Evolutionary conservation across 64 coral and sea anemone genomes (phyloP), one percentile per base, ranked within the genome.

Genomic region (Montipora efflorescens): DNA sequence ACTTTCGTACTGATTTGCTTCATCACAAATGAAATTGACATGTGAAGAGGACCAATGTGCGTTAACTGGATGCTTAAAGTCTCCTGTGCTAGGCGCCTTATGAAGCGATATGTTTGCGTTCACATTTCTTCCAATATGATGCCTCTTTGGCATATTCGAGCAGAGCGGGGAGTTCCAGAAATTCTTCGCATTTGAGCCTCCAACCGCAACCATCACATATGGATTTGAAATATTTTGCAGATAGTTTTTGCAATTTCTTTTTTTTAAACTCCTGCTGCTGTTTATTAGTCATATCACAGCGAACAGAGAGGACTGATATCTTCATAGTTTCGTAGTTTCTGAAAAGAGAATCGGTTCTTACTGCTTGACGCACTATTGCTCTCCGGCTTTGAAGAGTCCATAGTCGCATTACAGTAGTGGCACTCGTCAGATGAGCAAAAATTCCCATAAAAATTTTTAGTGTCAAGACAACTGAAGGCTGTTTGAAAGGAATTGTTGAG

Each of bases 11-110:
- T 75, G 75, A 53, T 84, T 75, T 6, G 71, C n/a, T 21, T 50
- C 57, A 47, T 93, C 87, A 8, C 83, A 72, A 28, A 93, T 19
- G 18, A 84, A 44, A 86, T 90, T 96, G 2, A 96, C 80, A 48
- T 84, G 89, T 77, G 84, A 90, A 8, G 95, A 93, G 9, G 87
- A 89, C 90, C 90, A 96, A 16, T 96, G 90, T 89, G 89, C 59
- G 79, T 96, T 96, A 4, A 89, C 49, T 1, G 92, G 79, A 16
- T 93, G 74, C 7, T 93, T 82, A 23, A 55, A 79, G 2, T 84
- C 85, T 52, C 19, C 48, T 4, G 48, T 83, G 55, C 87, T 58
- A 4, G 87, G 91, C 20, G 91, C 90, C n/a, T 51, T 69, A 21
- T 93, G 88, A 58, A 96, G 66, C 0, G 80, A 96, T 47, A 96